These are phyloP conservation scores for Bombus waltoni DNA, from an alignment of 1,140 invertebrate species.

Conservation along the genomic window DNA sequence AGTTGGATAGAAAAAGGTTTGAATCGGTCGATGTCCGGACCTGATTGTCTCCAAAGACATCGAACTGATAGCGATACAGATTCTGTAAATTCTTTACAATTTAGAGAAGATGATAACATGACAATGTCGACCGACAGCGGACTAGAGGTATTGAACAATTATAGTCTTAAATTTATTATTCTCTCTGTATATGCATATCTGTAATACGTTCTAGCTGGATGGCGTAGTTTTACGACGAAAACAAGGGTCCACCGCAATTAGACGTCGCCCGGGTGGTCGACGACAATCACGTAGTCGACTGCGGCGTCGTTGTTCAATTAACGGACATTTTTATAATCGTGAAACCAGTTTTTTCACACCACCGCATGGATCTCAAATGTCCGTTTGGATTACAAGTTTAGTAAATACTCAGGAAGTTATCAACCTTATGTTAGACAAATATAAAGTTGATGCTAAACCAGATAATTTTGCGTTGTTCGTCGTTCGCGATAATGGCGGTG, in stretches of 20 bases:
- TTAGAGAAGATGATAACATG: constrained; percentile 81
- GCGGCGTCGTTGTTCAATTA: constrained; percentile 92
- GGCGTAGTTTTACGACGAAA: constrained; percentile 79
- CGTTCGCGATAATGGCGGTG: constrained; percentile 92
- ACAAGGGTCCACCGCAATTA: constrained; percentile 87
- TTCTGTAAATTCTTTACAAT: constrained; percentile 80
- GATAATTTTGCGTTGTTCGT: constrained; percentile 92
- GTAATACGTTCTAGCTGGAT: constrained; percentile 71
- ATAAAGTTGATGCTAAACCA: constrained; percentile 91
- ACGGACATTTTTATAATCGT: constrained; percentile 94
- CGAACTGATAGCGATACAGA: constrained; percentile 79
- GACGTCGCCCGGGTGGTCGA: constrained; percentile 87
- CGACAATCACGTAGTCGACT: constrained; percentile 87
- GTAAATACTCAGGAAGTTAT: constrained; percentile 92
- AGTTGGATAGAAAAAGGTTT: constrained; percentile 83
- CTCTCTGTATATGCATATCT: background rate
- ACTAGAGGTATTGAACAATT: constrained; percentile 74
- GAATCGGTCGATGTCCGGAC: constrained; percentile 87
- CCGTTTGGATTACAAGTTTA: constrained; percentile 92
- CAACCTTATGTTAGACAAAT: constrained; percentile 93
- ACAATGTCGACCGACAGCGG: constrained; percentile 82
- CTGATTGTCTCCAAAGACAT: constrained; percentile 85
- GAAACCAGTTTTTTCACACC: constrained; percentile 95
- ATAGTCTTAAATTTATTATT: background rate
- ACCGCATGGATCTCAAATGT: constrained; percentile 92